These are phyloP conservation scores for Drosophila cognata DNA, from an alignment of 2,888 invertebrate genomes.

Conservation along the genomic window DNA sequence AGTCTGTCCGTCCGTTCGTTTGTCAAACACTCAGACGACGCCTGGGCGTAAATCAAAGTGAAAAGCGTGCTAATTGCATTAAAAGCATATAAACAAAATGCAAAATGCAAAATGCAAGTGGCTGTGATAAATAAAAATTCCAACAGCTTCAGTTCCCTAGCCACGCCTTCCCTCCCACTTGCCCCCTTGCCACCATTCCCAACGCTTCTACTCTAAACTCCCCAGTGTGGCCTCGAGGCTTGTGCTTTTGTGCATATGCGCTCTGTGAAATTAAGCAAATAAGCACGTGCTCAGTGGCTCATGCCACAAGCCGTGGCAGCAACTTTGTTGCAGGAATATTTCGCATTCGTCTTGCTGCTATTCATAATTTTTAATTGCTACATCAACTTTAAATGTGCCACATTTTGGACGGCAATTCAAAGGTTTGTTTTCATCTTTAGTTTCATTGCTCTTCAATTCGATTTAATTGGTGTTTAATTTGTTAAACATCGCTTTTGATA, in stretches of 20 bases:
- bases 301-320: slow-evolving; percentile 24
- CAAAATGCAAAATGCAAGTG: slow-evolving; percentile 79
- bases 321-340: slow-evolving; percentile 46
- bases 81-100: slow-evolving; percentile 81
- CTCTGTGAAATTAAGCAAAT: slow-evolving; percentile 79
- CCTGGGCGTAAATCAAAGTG: slow-evolving; percentile 78
- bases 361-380: slow-evolving; percentile 64
- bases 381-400: slow-evolving; percentile 49
- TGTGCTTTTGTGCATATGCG: slow-evolving; percentile 70
- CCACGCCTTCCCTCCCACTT: not conserved
- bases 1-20: slow-evolving; percentile 9
- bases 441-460: not conserved
- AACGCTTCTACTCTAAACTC: not conserved
- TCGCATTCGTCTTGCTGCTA: slow-evolving; percentile 30
- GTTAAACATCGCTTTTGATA: not conserved
- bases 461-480: slow-evolving; percentile 18
- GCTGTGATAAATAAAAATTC: slow-evolving; percentile 68
- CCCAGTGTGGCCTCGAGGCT: slow-evolving; percentile 16
- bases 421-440: not conserved
- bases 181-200: not conserved
- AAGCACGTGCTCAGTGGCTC: slow-evolving; percentile 52
- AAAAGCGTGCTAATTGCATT: slow-evolving; percentile 81
- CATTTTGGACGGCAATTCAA: slow-evolving; percentile 12
- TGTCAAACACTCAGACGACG: slow-evolving; percentile 58
- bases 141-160: slow-evolving; percentile 13